Percentiles rank a stretch among this genome's conserved stretches.
phyloP scores from a whole-genome alignment of 1,140 invertebrate genomes.

The Danaus melanippus region DNA sequence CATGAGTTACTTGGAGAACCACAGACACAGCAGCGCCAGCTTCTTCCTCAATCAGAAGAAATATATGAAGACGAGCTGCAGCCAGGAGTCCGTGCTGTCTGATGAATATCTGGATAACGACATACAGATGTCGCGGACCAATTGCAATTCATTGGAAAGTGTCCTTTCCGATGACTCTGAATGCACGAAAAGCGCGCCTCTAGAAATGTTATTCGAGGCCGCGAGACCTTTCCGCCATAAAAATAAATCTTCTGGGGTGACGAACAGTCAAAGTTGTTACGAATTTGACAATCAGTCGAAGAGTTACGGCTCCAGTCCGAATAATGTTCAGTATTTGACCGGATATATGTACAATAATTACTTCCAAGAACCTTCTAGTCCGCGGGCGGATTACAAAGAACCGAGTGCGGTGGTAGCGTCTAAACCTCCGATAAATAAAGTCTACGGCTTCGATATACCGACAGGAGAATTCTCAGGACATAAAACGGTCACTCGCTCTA shows the following conservation, averaged over 20 bases:
- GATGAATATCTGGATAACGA: constrained; percentile 77
- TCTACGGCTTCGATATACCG: constrained; percentile 56
- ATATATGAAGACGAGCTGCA: constrained; percentile 69
- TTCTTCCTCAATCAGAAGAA: constrained; percentile 78
- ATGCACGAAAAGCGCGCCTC: constrained; percentile 81
- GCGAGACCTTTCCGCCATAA: constrained; percentile 45
- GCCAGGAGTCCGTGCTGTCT: constrained; percentile 84
- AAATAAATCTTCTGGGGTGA: constrained; percentile 41
- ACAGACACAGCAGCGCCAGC: constrained; percentile 75
- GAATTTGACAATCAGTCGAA: constrained; percentile 72
- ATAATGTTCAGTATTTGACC: constrained; percentile 60
- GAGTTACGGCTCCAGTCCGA: constrained; percentile 75
- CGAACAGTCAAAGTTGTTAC: constrained; percentile 68
- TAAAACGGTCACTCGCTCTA: constrained; percentile 65
- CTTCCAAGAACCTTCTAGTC: constrained; percentile 41
- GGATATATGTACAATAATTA: constrained; percentile 68
- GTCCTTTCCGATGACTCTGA: constrained; percentile 85
- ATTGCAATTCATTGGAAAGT: constrained; percentile 84
- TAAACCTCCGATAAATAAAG: constrained; percentile 42
- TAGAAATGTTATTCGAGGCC: constrained; percentile 79
- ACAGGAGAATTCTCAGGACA: constrained; percentile 43
- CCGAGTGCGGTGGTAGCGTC: constrained; percentile 20
- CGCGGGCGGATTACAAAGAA: constrained; percentile 33
- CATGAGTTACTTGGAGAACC: constrained; percentile 61
- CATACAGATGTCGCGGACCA: constrained; percentile 72